A percentile compares a stretch with the other conserved stretches of the same genome.
These are phyloP conservation scores for Coluber constrictor DNA, from an alignment of 2,797 vertebrate genomes.

Conservation along the genomic window DNA sequence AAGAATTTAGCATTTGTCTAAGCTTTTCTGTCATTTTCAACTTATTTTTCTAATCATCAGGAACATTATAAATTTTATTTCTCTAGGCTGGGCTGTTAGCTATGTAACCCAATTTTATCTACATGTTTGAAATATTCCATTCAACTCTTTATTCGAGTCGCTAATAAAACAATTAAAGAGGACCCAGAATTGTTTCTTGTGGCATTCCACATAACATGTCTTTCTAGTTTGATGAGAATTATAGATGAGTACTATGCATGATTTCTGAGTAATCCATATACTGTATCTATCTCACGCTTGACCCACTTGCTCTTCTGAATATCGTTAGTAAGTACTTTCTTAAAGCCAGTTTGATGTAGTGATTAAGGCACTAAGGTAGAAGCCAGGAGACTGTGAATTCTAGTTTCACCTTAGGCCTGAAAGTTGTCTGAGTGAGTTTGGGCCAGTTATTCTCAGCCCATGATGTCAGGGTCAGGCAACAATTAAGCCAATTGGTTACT, in stretches of 20 bases:
- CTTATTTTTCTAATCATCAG: not conserved
- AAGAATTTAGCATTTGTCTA: not conserved
- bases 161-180: not conserved
- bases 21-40: not conserved
- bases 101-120: not conserved
- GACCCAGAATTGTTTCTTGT: not conserved
- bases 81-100: not conserved
- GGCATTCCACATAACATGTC: not conserved
- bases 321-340: not conserved
- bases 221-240: not conserved
- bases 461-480: not conserved
- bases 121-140: not conserved
- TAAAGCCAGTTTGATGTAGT: not conserved
- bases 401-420: not conserved
- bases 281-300: not conserved
- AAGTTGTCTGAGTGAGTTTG: not conserved
- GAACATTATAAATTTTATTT: not conserved
- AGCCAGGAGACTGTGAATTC: not conserved
- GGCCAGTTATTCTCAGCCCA: not conserved
- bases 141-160: not conserved
- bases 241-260: not conserved
- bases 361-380: not conserved
- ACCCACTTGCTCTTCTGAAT: not conserved
- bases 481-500: not conserved
- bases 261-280: not conserved